Base-by-base conservation (phyloP, 2,113 vertebrate species). In the Lethenteron camtschaticum region DNA sequence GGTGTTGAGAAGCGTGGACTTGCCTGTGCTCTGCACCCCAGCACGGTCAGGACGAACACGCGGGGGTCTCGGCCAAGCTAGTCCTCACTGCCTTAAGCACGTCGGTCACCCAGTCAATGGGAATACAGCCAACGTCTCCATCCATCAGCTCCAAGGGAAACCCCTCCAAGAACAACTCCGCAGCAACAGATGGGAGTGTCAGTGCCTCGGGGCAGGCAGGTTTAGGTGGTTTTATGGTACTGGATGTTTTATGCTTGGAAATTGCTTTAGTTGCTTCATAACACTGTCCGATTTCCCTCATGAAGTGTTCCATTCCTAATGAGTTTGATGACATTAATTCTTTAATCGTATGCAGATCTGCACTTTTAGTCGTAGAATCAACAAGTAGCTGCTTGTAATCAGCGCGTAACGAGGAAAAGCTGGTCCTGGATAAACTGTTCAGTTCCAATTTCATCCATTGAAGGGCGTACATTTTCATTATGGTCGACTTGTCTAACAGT, bases 1-100 rank as follows among this genome's bases (percentile, higher is more conserved):
- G 69, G 83, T 81, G 70, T 82, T 86, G n/a, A 89, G 78, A 8
- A 87, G 75, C 2, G 84, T 81, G 71, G 82, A 80, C 20, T 85
- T 87, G 41, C 86, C 85, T 1, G 85, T 85, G 76, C 83, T 85
- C 2, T 86, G 83, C 10, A 81, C 79, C 2, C 84, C 69, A 87
- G 75, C 3, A 82, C 80, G 1, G 83, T 83, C 14, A 84, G 73
- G 0, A 86, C 82, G 68, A 77, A 71, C 58, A 86, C 77, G 57
- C 78, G 81, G 0, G 76, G 71, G 12, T 77, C 73, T 18, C 70
- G 72, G 68, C 77, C 75, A 56, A 82, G 63, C 57, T 74, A 1
- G 66, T 75, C 68, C 78, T 70, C 14, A 83, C 73, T 57, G 79
- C 78, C 56, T 76, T 74, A 56, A 83, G 75, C 68, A 87, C 80